Conservation (phyloP, 2,888 invertebrate species). For the Lasiommata megera region DNA sequence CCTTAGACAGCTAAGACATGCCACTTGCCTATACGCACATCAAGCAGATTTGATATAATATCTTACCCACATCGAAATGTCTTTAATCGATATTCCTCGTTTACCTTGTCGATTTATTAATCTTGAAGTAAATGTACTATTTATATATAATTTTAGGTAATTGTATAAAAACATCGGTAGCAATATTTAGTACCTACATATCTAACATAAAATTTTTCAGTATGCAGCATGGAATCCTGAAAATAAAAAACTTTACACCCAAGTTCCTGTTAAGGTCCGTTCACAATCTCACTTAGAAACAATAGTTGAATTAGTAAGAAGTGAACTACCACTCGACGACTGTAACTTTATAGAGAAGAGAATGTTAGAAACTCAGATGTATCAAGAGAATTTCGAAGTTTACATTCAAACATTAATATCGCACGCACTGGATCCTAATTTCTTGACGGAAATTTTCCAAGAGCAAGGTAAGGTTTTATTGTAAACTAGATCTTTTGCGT, state of each 20-base stretch:
- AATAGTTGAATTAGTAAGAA: slow-evolving; percentile 89
- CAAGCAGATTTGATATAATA: no score
- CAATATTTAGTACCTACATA: no score
- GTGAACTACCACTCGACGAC: slow-evolving; percentile 86
- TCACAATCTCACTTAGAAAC: slow-evolving; percentile 89
- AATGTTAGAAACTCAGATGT: slow-evolving; percentile 88
- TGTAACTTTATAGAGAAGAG: slow-evolving; percentile 87
- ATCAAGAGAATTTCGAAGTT: slow-evolving; percentile 94
- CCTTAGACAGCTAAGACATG: no score
- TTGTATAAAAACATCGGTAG: no score
- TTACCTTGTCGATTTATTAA: no score
- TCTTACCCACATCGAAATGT: no score
- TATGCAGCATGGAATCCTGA: slow-evolving; percentile 93
- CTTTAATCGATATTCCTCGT: no score
- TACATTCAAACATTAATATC: slow-evolving; percentile 95
- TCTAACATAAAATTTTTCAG: no score
- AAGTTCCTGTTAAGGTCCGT: slow-evolving; percentile 88
- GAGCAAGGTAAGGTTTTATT: slow-evolving; percentile 86
- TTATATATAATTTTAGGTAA: no score
- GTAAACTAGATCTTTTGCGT: no score
- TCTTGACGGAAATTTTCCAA: slow-evolving; percentile 93
- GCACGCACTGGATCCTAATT: slow-evolving; percentile 93
- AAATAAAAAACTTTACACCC: slow-evolving; percentile 89
- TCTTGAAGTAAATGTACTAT: no score
- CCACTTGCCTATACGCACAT: no score